Base-by-base conservation (phyloP, 2,888 invertebrate species). In the Diplazon laetatorius region DNA sequence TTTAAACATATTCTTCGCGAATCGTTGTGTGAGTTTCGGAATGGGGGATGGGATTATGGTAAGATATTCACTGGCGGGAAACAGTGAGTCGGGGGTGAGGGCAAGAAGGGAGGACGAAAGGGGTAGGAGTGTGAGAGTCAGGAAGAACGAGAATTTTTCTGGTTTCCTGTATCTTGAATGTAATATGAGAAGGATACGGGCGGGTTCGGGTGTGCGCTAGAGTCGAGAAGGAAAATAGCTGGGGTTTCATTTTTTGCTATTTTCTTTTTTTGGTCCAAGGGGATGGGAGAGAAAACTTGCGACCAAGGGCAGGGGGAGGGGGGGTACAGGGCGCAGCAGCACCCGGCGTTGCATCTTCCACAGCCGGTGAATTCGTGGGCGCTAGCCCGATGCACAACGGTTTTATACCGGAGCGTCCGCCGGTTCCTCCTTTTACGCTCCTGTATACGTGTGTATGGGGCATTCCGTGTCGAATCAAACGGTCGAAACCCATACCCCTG, bases 31-130 rank as follows among this genome's bases (percentile, higher is more conserved):
- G n/a, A 52, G 60, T 16, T 42, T 60, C 66, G 52, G 35, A 20
- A 9, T 16, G 18, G 22, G 52, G 63, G n/a, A n/a, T 59, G 73
- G 84, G 84, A 89, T 88, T 88, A 88, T 88, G 88, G 86, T 89
- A 88, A 89, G 88, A 88, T 89, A 89, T 89, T 89, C 89, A 87
- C 88, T 86, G 88, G 85, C 85, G 86, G 87, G 87, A 88, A 86
- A 85, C 70, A 14, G n/a, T n/a, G n/a, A n/a, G 57, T 12, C 16
- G 57, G 42, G 46, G n/a, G 39, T 30, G 55, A 39, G 18, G 22
- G 14, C n/a, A 44, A 16, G 85, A 83, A 82, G 85, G 87, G 83
- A 87, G 85, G n/a, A n/a, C n/a, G 83, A 84, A 10, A 16, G 22
- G 37, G 37, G 2, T 50, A 55, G 59, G 2, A 30, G 55, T 25